Base-by-base conservation (phyloP, 2,888 invertebrate species). In the Kuschelorhynchus macadamiae region DNA sequence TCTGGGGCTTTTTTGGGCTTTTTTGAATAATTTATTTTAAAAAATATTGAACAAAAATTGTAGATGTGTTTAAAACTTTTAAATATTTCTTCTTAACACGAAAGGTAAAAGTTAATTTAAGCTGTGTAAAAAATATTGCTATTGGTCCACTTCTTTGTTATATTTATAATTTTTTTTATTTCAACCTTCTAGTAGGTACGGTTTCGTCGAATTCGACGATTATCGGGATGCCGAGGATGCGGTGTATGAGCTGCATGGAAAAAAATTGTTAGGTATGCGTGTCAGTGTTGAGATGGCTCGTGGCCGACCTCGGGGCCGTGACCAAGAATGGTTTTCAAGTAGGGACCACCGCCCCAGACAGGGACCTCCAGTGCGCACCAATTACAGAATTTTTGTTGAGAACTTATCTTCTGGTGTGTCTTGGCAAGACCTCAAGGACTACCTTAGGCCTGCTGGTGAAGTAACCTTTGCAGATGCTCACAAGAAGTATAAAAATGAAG, bases 371-470 rank as follows among this genome's bases (percentile, higher is more conserved):
- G 93, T 95, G 77, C 91, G 97, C 80, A 97, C 97, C 78, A 96
- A 97, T 86, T 94, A 96, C 84, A 91, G 97, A 75, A 88, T 97
- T 72, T 91, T 95, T 83, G 96, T 97, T 76, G 97, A 97, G 86
- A 98, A 98, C 86, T 88, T 97, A 72, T 96, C 96, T 74, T 96
- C 96, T 82, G 91, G 97, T 79, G 95, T 96, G 81, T 96, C 96
- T 87, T 97, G 97, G 97, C 87, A 96, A 96, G 97, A 97, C 86
- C 88, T 98, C 85, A 98, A 98, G 87, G 97, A 98, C 87, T 95
- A 95, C 85, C 96, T 98, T 96, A 91, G 97, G 78, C 94, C 95
- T 84, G 96, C 96, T 75, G 97, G 97, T 72, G 97, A 98, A 87
- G 97, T 98, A 4, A 97, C 97, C 21, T 97, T 96, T 83, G 97